phyloP scores from a whole-genome alignment of 1,140 invertebrate genomes.

The Alviniconcha marisindica region DNA sequence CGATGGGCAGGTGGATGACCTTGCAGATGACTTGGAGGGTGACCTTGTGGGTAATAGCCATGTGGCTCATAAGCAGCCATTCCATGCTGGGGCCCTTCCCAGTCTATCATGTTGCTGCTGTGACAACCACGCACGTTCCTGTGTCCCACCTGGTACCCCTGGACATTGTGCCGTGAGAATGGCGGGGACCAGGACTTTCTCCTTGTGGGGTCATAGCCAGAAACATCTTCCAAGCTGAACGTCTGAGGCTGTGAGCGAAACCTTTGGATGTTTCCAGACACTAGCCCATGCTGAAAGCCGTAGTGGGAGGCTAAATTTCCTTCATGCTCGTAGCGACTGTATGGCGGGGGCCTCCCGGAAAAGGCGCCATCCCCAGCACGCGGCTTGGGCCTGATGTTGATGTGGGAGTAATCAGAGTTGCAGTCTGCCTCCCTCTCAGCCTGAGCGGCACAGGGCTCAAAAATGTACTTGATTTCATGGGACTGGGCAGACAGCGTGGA shows the following conservation, averaged over 20 bases:
- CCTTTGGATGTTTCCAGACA: neutral
- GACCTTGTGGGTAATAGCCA: neutral
- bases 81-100: neutral
- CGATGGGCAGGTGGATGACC: neutral
- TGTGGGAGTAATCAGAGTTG: constrained; percentile 1
- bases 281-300: neutral
- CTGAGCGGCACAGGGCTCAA: neutral
- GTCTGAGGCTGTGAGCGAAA: neutral
- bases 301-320: neutral
- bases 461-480: constrained; percentile 3
- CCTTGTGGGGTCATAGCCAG: neutral
- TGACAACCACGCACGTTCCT: neutral
- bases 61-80: no score
- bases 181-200: constrained; percentile 15
- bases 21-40: neutral
- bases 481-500: constrained; percentile 5
- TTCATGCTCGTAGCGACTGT: neutral
- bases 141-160: neutral
- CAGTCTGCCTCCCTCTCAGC: neutral
- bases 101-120: neutral
- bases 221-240: constrained; percentile 1
- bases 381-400: constrained; percentile 8
- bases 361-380: neutral
- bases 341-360: neutral
- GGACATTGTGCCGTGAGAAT: neutral